Evolutionary conservation across 2,888 invertebrate genomes (phyloP).

Genomic region (Osedax fenrisi): DNA sequence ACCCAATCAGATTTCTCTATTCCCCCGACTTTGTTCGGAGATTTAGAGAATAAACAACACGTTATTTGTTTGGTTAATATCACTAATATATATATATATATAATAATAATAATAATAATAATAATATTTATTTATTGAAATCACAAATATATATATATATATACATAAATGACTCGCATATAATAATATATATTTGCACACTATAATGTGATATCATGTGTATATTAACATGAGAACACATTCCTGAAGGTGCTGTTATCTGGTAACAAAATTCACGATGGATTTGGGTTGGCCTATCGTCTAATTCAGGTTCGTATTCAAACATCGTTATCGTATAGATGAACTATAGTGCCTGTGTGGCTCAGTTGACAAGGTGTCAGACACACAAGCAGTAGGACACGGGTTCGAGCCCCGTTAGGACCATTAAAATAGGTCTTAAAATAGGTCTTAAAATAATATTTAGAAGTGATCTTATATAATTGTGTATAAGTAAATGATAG

Average conservation of each 20-base stretch:
- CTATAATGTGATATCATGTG: too few species aligned
- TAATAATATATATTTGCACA: too few species aligned
- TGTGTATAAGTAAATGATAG: too few species aligned
- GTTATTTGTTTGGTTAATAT: slow-evolving; percentile 43
- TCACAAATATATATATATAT: slow-evolving; percentile 2
- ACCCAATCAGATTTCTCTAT: neutral
- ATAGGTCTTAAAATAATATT: too few species aligned
- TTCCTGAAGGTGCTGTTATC: slow-evolving; percentile 48
- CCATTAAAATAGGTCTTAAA: too few species aligned
- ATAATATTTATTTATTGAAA: neutral
- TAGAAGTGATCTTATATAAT: too few species aligned
- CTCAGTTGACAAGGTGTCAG: too few species aligned
- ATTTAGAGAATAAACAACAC: slow-evolving; percentile 40
- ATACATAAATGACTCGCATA: neutral
- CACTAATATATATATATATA: neutral
- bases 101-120: neutral
- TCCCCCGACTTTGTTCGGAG: slow-evolving; percentile 42
- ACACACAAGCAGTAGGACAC: too few species aligned
- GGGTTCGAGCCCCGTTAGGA: too few species aligned
- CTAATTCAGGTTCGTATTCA: slow-evolving; percentile 43
- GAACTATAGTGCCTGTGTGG: too few species aligned
- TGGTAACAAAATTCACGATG: slow-evolving; percentile 43
- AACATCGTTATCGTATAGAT: too few species aligned
- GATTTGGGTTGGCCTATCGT: slow-evolving; percentile 45
- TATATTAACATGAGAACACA: neutral